Percentiles rank a stretch among this genome's conserved stretches.
These are phyloP conservation scores for Bothrops alternatus DNA, from an alignment of 2,797 vertebrate species.

Conservation along the genomic window DNA sequence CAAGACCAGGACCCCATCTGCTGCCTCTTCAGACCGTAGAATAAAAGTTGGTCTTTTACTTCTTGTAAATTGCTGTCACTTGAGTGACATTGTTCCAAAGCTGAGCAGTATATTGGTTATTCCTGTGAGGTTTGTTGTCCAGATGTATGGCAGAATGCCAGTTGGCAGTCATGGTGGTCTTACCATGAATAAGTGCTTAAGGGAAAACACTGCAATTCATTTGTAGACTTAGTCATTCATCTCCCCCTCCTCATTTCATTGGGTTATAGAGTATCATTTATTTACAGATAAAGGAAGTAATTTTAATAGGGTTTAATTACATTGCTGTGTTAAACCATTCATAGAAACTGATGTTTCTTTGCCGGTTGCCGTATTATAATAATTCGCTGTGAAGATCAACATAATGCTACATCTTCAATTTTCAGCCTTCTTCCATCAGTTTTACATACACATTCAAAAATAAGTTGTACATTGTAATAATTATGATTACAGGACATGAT, in stretches of 20 bases:
- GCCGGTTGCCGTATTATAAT: conserved; percentile 37
- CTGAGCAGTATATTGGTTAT: neutral
- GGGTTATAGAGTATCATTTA: conserved; percentile 28
- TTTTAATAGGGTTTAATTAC: conserved; percentile 25
- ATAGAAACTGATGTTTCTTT: conserved; percentile 24
- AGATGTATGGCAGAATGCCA: conserved; percentile 26
- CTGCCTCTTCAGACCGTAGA: neutral
- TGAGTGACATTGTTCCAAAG: conserved; percentile 14
- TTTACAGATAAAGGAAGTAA: conserved; percentile 32
- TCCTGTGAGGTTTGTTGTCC: conserved; percentile 25
- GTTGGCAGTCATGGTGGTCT: conserved; percentile 35
- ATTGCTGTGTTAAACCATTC: neutral
- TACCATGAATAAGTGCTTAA: conserved; percentile 33
- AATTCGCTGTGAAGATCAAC: conserved; percentile 9
- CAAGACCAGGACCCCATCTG: neutral
- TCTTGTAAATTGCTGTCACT: conserved; percentile 5
- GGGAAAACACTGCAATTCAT: conserved; percentile 19
- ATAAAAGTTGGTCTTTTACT: neutral
- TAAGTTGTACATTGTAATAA: neutral
- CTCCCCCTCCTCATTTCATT: conserved; percentile 10
- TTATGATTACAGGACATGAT: neutral
- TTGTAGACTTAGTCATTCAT: conserved; percentile 31
- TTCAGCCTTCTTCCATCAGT: neutral
- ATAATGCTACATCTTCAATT: neutral
- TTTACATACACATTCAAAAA: neutral